phyloP scores from a whole-genome alignment of 2,113 vertebrate genomes.

The Callipepla squamata region DNA sequence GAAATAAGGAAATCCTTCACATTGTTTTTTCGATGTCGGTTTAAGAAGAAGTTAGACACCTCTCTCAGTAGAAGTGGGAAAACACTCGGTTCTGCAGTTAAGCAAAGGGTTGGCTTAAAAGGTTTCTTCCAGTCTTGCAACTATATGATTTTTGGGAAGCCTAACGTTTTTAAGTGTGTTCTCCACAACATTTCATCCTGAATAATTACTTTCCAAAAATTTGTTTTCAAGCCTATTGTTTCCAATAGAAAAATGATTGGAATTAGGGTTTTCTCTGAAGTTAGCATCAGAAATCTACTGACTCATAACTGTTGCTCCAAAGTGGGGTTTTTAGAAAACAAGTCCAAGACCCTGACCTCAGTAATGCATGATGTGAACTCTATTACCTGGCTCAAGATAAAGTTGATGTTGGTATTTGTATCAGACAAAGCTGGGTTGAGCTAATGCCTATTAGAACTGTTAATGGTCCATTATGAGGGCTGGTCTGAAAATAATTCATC shows the following conservation, averaged over 20 bases:
- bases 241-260: background rate
- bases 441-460: background rate
- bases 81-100: background rate
- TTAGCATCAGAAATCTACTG: background rate
- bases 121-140: background rate
- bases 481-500: too few relatives aligned
- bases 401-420: background rate
- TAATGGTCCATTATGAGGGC: background rate
- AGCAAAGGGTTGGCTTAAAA: background rate
- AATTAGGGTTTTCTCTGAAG: background rate
- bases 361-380: background rate
- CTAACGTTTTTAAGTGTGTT: background rate
- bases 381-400: background rate
- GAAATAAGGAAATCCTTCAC: background rate
- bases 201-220: background rate
- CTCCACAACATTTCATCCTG: background rate
- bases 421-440: background rate
- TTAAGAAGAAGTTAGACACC: background rate
- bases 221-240: background rate
- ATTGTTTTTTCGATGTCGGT: background rate
- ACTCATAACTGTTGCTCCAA: background rate
- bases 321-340: background rate
- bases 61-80: rapidly evolving
- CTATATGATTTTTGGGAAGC: background rate
- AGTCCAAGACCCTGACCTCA: background rate